A percentile compares a stretch with the other conserved stretches of the same genome.
Conservation (phyloP, 2,797 vertebrate genomes). For the Eutrigla gurnardus region DNA sequence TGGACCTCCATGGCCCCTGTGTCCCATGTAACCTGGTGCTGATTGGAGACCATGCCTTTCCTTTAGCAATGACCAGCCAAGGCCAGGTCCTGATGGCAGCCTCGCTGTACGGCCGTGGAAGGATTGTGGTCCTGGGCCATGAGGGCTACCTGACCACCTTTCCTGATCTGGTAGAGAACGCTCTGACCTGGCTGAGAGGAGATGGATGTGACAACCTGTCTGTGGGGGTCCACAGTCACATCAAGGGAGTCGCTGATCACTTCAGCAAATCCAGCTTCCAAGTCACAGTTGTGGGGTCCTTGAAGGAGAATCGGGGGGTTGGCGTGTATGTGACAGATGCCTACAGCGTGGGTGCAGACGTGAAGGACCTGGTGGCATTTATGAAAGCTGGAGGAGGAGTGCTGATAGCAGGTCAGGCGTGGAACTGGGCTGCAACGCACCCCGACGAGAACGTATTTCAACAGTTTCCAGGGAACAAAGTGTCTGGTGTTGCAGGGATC, state of each 20-base stretch:
- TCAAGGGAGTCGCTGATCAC: conserved; percentile 61
- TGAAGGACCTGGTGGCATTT: conserved; percentile 78
- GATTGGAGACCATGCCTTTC: conserved; percentile 84
- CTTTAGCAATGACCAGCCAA: conserved; percentile 77
- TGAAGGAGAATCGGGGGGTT: conserved; percentile 14
- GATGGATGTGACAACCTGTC: conserved; percentile 44
- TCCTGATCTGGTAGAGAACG: conserved; percentile 81
- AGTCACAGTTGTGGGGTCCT: conserved; percentile 53
- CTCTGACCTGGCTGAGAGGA: conserved; percentile 83
- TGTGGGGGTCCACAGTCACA: conserved; percentile 68
- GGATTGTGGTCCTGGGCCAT: conserved; percentile 85
- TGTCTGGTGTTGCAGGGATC: conserved; percentile 85
- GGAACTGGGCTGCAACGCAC: conserved; percentile 83
- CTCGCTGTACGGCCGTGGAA: conserved; percentile 84
- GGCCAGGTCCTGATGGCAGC: conserved; percentile 87
- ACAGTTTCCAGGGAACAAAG: conserved; percentile 84
- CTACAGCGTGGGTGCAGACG: conserved; percentile 67
- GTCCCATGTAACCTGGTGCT: conserved; percentile 83
- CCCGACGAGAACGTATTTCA: conserved; percentile 60
- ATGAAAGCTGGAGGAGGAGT: conserved; percentile 89
- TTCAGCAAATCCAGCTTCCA: conserved; percentile 65
- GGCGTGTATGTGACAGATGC: conserved; percentile 84
- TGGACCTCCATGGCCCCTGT: conserved; percentile 66
- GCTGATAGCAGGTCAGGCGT: conserved; percentile 89
- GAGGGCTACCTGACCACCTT: conserved; percentile 80